Evolutionary conservation across 2,113 vertebrate genomes (phyloP), one percentile per base, ranked within the genome.

Genomic region (Arothron firmamentum): DNA sequence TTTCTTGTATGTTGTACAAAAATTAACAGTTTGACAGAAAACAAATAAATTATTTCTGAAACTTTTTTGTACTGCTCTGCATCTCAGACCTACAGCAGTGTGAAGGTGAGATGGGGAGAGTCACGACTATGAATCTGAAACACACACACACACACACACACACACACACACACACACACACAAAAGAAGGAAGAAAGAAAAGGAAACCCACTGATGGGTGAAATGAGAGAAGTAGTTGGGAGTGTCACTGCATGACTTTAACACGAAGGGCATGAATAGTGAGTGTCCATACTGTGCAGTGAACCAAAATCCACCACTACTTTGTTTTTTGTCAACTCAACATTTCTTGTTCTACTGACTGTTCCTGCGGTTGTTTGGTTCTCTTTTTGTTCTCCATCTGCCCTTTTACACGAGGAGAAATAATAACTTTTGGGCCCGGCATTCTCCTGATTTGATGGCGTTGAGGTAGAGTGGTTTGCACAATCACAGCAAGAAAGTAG

Each of bases 221-320:
- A 86, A 86, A 86, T 84, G 70, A 83, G 71, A 81, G 77, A 75
- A 69, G 78, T 67, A 80, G 72, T 53, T 75, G 48, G 64, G 62
- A 78, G 78, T 70, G 81, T 81, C 81, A 72, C 46, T 51, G 60
- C 72, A 53, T 59, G 65, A 51, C 58, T 82, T 75, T 51, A 77
- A 82, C 52, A 66, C 12, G 34, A 46, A 70, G 66, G 60, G 9
- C 47, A 10, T 28, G 67, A 49, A 59, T 68, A 74, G 47, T 52
- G 53, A 68, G 66, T 68, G 71, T 73, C 59, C 75, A 64, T n/a
- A 51, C 49, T 56, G 52, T 34, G 18, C 70, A 59, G 17, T 57
- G 34, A 70, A 57, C 45, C 62, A 62, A 67, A 72, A 52, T 55
- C 61, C 68, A 56, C 21, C 56, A 60, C 56, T 52, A 70, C 42